A percentile compares a stretch with the other conserved stretches of the same genome.
These are phyloP conservation scores for Mola mola DNA, from an alignment of 2,113 vertebrate genomes.

Conservation along the genomic window DNA sequence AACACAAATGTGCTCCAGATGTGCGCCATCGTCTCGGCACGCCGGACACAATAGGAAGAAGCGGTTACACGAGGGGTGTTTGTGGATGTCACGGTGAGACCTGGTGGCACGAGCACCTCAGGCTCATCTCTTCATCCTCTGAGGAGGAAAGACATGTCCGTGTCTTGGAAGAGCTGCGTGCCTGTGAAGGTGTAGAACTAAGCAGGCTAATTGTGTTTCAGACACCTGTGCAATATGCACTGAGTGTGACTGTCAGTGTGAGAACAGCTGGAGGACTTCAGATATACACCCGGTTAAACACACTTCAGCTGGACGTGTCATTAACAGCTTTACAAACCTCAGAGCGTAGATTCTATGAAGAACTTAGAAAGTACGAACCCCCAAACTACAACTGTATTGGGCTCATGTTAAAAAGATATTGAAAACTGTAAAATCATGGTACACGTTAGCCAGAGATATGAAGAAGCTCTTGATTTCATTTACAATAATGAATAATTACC, in stretches of 20 bases:
- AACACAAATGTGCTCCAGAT: conserved; percentile 53
- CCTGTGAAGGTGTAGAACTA: conserved; percentile 9
- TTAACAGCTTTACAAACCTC: conserved; percentile 26
- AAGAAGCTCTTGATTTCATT: too few relatives aligned
- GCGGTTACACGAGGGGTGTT: conserved; percentile 37
- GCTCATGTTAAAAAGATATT: too few relatives aligned
- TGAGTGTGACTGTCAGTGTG: neutral
- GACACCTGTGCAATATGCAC: conserved; percentile 17
- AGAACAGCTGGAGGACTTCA: neutral
- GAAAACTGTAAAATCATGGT: too few relatives aligned
- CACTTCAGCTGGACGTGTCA: conserved; percentile 13
- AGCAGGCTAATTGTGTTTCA: conserved; percentile 16
- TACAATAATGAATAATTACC: too few relatives aligned
- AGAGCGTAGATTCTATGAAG: too few relatives aligned
- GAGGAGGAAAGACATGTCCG: neutral
- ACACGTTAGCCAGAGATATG: too few relatives aligned
- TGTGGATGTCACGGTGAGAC: conserved; percentile 5
- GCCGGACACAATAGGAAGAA: conserved; percentile 15
- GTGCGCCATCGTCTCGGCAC: conserved; percentile 30
- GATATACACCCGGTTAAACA: conserved; percentile 38
- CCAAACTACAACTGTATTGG: too few relatives aligned
- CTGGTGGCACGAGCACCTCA: neutral
- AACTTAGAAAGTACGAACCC: too few relatives aligned
- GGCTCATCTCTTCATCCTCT: neutral
- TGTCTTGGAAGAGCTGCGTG: conserved; percentile 7